phyloP scores from a whole-genome alignment of 2,797 vertebrate species.

The Crocodylus rhombifer region DNA sequence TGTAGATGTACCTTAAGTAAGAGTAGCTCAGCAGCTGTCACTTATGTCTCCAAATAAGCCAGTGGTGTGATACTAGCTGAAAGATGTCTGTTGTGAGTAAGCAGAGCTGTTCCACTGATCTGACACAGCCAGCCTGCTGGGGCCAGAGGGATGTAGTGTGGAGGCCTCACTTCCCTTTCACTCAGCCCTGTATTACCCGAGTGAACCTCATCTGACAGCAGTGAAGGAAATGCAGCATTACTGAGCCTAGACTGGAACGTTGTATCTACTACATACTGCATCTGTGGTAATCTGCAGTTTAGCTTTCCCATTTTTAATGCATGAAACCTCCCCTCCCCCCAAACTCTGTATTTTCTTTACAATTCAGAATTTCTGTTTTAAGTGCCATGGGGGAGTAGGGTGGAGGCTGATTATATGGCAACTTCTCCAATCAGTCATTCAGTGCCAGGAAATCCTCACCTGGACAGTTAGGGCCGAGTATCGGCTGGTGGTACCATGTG shows the following conservation, averaged over 20 bases:
- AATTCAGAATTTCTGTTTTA: neutral
- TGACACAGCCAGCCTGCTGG: neutral
- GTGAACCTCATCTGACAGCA: neutral
- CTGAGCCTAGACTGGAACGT: accelerated
- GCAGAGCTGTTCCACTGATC: neutral
- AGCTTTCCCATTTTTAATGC: neutral
- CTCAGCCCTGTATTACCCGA: accelerated
- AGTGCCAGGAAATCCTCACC: neutral
- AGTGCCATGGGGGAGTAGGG: neutral
- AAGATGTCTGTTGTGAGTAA: neutral
- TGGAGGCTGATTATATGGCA: neutral
- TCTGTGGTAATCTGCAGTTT: neutral
- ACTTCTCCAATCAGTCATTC: neutral
- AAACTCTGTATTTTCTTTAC: neutral
- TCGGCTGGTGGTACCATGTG: too few species aligned
- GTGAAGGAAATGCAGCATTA: neutral
- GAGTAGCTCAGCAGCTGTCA: neutral
- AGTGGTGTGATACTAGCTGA: neutral
- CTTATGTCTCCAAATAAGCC: neutral
- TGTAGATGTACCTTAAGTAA: neutral
- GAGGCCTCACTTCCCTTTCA: neutral
- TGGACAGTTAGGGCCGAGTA: too few species aligned
- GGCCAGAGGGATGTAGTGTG: accelerated
- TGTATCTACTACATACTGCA: accelerated
- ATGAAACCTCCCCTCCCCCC: accelerated